These are phyloP conservation scores for Sepioteuthis lessoniana DNA, from an alignment of 2,888 invertebrate species.

Conservation along the genomic window DNA sequence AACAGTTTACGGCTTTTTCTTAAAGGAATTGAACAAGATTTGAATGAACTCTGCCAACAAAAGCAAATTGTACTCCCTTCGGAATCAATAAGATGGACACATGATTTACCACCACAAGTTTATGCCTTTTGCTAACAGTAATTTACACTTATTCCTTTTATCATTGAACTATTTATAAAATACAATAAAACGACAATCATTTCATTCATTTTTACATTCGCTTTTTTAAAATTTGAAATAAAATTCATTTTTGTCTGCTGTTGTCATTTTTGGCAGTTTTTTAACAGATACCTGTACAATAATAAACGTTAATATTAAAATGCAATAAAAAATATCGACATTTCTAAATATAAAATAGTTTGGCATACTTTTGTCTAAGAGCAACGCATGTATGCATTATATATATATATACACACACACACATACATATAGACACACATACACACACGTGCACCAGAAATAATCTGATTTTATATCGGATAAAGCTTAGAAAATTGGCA, in stretches of 20 bases:
- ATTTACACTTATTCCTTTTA: not conserved
- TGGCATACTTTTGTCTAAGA: no score
- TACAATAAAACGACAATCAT: conserved; percentile 6
- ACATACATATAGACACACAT: no score
- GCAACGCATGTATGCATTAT: no score
- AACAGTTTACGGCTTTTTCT: conserved; percentile 59
- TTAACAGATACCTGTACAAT: not conserved
- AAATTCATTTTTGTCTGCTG: not conserved
- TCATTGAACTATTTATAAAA: not conserved
- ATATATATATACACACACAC: no score
- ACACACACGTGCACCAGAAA: no score
- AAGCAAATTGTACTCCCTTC: conserved; percentile 59
- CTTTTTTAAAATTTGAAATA: not conserved
- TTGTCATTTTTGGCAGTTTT: not conserved
- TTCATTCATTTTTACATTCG: not conserved
- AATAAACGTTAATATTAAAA: no score
- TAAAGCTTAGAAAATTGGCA: no score
- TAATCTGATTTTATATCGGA: no score
- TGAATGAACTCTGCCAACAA: conserved; percentile 55
- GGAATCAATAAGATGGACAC: conserved; percentile 63
- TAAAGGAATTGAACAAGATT: conserved; percentile 59
- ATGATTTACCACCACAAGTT: conserved; percentile 63
- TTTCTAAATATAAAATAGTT: no score
- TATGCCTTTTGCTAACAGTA: conserved; percentile 52
- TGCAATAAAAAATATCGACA: no score